Evolutionary conservation across 2,113 vertebrate genomes (phyloP).

Genomic region (Ranitomeya imitator): DNA sequence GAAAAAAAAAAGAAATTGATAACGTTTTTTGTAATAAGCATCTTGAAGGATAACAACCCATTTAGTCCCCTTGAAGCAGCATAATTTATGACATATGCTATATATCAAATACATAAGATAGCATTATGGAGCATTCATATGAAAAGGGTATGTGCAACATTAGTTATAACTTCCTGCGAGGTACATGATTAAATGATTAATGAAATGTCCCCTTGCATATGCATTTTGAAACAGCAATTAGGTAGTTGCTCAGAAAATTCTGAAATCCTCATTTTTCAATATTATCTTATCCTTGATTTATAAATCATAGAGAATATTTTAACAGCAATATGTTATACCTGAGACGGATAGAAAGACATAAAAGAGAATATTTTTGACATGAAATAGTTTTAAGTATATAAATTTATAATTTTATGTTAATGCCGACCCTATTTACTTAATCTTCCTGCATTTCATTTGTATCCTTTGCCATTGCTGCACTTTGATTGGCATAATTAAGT

Average conservation of each 20-base stretch:
- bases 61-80: conserved; percentile 93
- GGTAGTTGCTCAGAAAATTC: conserved; percentile 86
- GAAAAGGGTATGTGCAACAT: conserved; percentile 99
- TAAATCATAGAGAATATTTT: conserved; percentile 90
- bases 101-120: conserved; percentile 99
- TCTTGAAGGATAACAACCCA: conserved; percentile 89
- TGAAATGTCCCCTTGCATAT: conserved; percentile 98
- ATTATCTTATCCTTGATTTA: conserved; percentile 93
- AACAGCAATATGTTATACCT: conserved; percentile 85
- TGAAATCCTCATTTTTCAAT: conserved; percentile 83
- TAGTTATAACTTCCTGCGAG: conserved; percentile 99
- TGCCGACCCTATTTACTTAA: conserved; percentile 79
- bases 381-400: conserved; percentile 87
- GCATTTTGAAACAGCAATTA: conserved; percentile 99
- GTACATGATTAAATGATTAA: conserved; percentile 99
- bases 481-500: conserved; percentile 92
- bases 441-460: conserved; percentile 82
- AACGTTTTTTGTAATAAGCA: conserved; percentile 87
- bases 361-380: conserved; percentile 83
- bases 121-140: conserved; percentile 98
- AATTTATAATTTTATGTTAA: conserved; percentile 91
- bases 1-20: conserved; percentile 76
- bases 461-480: conserved; percentile 77
- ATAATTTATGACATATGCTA: conserved; percentile 99
- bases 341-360: conserved; percentile 86